phyloP scores from a whole-genome alignment of 2,888 invertebrate genomes.

The Orthosia incerta region DNA sequence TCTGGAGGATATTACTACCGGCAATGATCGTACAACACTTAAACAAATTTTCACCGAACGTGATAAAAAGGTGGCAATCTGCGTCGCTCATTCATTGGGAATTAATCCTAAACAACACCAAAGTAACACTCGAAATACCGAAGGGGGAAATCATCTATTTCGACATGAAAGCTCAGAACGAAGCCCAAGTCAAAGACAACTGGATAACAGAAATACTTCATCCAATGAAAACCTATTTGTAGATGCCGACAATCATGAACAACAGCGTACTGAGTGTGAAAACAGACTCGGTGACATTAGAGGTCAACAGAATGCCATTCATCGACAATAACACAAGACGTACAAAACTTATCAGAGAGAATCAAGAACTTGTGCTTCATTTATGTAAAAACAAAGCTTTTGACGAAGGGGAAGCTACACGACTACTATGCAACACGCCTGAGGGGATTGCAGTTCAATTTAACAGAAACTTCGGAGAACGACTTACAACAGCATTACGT shows the following conservation, averaged over 20 bases:
- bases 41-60: conserved; percentile 11
- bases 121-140: conserved; percentile 22
- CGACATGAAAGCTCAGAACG: not conserved
- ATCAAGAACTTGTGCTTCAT: no score
- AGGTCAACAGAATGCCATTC: no score
- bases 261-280: conserved; percentile 8
- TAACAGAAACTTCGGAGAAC: no score
- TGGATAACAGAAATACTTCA: conserved; percentile 1
- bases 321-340: not conserved
- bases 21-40: not conserved
- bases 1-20: not conserved
- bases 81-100: conserved; percentile 6
- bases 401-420: no score
- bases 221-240: conserved; percentile 15
- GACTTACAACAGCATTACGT: no score
- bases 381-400: no score
- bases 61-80: conserved; percentile 13
- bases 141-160: conserved; percentile 27
- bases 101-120: conserved; percentile 12
- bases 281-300: not conserved
- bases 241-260: not conserved
- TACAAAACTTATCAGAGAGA: no score
- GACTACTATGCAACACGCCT: no score
- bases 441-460: no score
- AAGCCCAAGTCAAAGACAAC: not conserved